Evolutionary conservation across 2,797 vertebrate genomes (phyloP), one percentile per base, ranked within the genome.

Genomic region (Labeo calbasu): DNA sequence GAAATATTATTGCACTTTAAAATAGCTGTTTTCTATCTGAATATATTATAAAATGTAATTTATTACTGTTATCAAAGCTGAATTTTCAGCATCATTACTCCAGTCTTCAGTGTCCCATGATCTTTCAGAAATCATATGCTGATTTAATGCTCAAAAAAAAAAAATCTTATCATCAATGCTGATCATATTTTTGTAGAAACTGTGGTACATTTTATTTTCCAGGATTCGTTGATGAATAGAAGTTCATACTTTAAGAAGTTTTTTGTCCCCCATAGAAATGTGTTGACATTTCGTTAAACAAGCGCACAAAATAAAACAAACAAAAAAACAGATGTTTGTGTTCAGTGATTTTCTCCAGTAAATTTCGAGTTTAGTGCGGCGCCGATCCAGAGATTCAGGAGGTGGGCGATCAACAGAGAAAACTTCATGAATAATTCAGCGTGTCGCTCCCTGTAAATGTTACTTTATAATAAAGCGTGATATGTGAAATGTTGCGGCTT

Each of bases 401-500:
- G 40, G 40, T 46, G 2, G 40, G 32, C 32, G 32, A 36, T 36
- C 32, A 36, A 17, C 13, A 28, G 25, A 25, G 12, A 53, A 9
- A 17, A 1, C 50, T 4, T 17, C 10, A 59, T 81, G 79, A 81
- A 81, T 80, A 80, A 80, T 70, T 36, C 79, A 81, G 21, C 10
- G 10, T 43, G 78, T 55, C 28, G 1, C 46, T 69, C 8, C 0
- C 32, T 68, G 48, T 80, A 57, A 70, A 80, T 80, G 53, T 23
- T 72, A 32, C 51, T 71, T 46, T 21, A 71, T 48, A 48, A 59
- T 71, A 71, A 71, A 61, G 53, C 13, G 8, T 70, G 51, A 55
- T 81, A 43, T 40, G 32, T 69, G 46, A 78, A 77, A 63, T 50
- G 59, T 65, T 78, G 46, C 17, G 17, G 57, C 57, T 53, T 51